Conservation (phyloP, 2,888 invertebrate genomes). For the Drosophila quinaria region DNA sequence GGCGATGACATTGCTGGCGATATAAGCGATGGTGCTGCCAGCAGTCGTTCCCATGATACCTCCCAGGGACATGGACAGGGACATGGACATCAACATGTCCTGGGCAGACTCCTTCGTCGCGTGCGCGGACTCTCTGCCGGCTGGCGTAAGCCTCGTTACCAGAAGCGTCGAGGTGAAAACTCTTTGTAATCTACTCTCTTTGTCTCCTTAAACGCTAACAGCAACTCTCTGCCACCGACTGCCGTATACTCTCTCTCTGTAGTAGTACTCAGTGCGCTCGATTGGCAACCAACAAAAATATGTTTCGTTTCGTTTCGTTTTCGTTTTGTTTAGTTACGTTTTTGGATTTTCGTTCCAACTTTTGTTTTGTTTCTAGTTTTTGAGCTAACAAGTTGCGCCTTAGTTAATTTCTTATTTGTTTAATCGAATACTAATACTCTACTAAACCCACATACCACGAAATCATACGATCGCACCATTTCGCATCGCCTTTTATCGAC, state of each 20-base stretch:
- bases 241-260: conserved; percentile 35
- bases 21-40: conserved; percentile 80
- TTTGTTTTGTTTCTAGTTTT: conserved; percentile 52
- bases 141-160: conserved; percentile 85
- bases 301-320: neutral
- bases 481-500: conserved; percentile 57
- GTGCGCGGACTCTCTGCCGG: conserved; percentile 85
- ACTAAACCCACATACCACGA: conserved; percentile 50
- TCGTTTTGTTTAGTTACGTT: conserved; percentile 19
- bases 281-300: conserved; percentile 42
- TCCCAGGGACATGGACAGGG: conserved; percentile 18
- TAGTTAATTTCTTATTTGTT: conserved; percentile 18
- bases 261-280: conserved; percentile 44
- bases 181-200: conserved; percentile 51
- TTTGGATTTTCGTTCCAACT: neutral
- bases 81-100: conserved; percentile 76
- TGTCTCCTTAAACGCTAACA: conserved; percentile 67
- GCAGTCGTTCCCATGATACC: conserved; percentile 69
- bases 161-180: conserved; percentile 85
- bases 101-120: conserved; percentile 83
- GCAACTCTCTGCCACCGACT: conserved; percentile 56
- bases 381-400: conserved; percentile 64
- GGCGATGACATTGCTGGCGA: conserved; percentile 81
- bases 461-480: conserved; percentile 64
- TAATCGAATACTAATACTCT: conserved; percentile 34